A percentile compares a stretch with the other conserved stretches of the same genome.
Conservation (phyloP, 1,140 invertebrate genomes). For the Neodiprion fabricii region DNA sequence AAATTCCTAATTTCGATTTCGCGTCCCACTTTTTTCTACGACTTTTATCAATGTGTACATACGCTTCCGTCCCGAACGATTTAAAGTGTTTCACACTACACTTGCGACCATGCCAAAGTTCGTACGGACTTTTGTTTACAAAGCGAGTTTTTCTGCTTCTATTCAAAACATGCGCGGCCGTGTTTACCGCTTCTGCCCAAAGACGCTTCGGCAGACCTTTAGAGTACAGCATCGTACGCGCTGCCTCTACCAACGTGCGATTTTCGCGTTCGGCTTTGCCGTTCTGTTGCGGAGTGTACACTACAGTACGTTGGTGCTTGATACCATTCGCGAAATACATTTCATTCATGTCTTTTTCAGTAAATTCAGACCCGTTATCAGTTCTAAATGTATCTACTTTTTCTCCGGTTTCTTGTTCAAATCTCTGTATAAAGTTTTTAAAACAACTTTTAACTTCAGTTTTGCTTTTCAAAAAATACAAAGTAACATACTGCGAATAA, state of each 20-base stretch:
- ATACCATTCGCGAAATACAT: conserved; percentile 18
- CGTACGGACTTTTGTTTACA: conserved; percentile 34
- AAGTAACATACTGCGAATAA: conserved; percentile 42
- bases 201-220: conserved; percentile 21
- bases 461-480: conserved; percentile 55
- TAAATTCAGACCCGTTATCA: conserved; percentile 43
- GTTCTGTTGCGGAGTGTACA: conserved; percentile 41
- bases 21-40: conserved; percentile 30
- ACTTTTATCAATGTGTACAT: conserved; percentile 24
- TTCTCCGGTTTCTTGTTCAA: conserved; percentile 33
- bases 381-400: conserved; percentile 33
- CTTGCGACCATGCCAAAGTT: conserved; percentile 38
- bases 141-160: conserved; percentile 21
- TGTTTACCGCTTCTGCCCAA: conserved; percentile 33
- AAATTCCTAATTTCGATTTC: conserved; percentile 30
- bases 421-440: neutral
- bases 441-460: conserved; percentile 41
- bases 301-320: conserved; percentile 33
- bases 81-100: conserved; percentile 34
- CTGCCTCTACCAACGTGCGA: conserved; percentile 40
- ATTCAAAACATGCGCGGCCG: conserved; percentile 27
- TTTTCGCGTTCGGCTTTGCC: conserved; percentile 45
- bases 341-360: conserved; percentile 25
- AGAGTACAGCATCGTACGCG: conserved; percentile 27
- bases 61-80: conserved; percentile 35